phyloP scores from a whole-genome alignment of 1,140 invertebrate species.

The Agrilus planipennis region DNA sequence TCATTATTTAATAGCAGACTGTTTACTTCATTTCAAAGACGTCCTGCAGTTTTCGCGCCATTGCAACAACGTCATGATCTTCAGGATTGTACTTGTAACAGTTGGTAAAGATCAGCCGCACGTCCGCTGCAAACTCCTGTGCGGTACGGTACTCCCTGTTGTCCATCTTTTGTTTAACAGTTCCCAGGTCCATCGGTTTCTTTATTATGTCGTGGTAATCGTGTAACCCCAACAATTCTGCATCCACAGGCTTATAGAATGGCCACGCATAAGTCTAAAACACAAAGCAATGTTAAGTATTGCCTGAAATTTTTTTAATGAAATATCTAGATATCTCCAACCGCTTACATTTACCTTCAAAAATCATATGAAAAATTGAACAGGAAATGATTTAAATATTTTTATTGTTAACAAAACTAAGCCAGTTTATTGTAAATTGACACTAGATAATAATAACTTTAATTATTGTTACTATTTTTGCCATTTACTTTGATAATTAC shows the following conservation, averaged over 20 bases:
- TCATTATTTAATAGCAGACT: no score
- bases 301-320: no score
- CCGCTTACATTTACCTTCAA: no score
- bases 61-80: conserved; percentile 93
- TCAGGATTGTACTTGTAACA: conserved; percentile 98
- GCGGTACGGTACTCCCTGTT: conserved; percentile 82
- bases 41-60: conserved; percentile 94
- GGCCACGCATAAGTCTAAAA: conserved; percentile 91
- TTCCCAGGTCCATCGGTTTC: conserved; percentile 98
- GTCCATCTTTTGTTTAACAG: conserved; percentile 95
- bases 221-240: conserved; percentile 82
- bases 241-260: conserved; percentile 98
- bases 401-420: no score
- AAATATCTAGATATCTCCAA: no score
- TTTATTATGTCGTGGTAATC: conserved; percentile 99
- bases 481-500: no score
- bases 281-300: conserved; percentile 15
- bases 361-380: no score
- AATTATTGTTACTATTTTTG: no score
- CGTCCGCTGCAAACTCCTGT: conserved; percentile 88
- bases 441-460: no score
- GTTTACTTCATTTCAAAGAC: conserved; percentile 97
- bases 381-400: no score
- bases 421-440: no score
- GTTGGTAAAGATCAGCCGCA: conserved; percentile 96